phyloP scores from a whole-genome alignment of 1,140 invertebrate species.

The Mamestra configurata region DNA sequence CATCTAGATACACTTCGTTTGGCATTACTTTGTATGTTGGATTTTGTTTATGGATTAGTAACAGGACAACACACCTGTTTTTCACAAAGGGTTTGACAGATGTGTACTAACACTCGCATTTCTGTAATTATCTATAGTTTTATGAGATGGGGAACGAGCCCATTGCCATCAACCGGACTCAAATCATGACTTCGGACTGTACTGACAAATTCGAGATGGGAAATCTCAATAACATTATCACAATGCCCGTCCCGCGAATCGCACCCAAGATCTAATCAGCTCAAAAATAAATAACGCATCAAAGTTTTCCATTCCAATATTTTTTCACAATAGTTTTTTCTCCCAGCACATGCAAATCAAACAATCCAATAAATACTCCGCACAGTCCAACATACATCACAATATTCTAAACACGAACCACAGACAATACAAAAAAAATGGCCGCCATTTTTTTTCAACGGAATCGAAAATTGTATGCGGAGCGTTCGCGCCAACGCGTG shows the following conservation, averaged over 20 bases:
- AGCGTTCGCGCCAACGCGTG: constrained; percentile 34
- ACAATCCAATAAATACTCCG: constrained; percentile 7
- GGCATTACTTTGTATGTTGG: not conserved
- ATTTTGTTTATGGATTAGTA: not conserved
- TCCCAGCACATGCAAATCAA: constrained; percentile 10
- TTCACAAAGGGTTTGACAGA: no score
- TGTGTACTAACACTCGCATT: no score
- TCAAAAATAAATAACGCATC: not conserved
- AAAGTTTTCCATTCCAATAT: not conserved
- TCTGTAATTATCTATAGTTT: no score
- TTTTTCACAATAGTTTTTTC: not conserved
- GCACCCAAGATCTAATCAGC: no score
- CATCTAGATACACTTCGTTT: not conserved
- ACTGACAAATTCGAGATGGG: no score
- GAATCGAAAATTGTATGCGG: constrained; percentile 35
- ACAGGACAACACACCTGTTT: no score
- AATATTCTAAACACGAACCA: constrained; percentile 27
- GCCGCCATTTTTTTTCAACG: constrained; percentile 25
- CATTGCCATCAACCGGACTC: no score
- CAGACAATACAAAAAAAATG: constrained; percentile 42
- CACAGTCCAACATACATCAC: not conserved
- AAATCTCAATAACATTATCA: no score
- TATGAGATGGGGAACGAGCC: no score
- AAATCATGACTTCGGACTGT: no score
- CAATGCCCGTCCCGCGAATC: no score